phyloP scores from a whole-genome alignment of 2,797 vertebrate species.

The Cyclopterus lumpus region DNA sequence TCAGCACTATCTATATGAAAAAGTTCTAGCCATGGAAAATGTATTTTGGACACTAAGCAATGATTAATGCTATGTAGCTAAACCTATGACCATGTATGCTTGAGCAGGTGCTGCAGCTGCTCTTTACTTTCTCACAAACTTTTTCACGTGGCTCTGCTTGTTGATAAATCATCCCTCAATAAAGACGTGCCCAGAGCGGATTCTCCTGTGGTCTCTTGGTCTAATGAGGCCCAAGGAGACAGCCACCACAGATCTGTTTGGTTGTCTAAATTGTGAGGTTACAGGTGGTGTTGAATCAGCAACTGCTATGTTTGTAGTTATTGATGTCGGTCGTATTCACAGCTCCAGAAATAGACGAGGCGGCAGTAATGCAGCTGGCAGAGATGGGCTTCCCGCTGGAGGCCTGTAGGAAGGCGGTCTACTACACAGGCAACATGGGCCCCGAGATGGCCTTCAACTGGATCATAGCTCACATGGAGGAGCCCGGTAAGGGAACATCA shows the following conservation, averaged over 20 bases:
- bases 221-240: constrained; percentile 79
- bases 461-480: constrained; percentile 99
- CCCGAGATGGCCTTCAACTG: constrained; percentile 99
- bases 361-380: constrained; percentile 96
- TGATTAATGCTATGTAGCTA: constrained; percentile 55
- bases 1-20: not conserved
- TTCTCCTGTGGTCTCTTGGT: constrained; percentile 52
- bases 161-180: constrained; percentile 67
- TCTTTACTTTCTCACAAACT: constrained; percentile 51
- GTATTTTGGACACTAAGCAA: constrained; percentile 36
- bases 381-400: constrained; percentile 99
- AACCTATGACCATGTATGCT: constrained; percentile 27
- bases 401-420: constrained; percentile 97
- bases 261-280: constrained; percentile 41
- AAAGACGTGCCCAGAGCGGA: constrained; percentile 42
- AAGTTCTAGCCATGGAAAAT: constrained; percentile 38
- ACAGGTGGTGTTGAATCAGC: constrained; percentile 59
- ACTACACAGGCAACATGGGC: constrained; percentile 98
- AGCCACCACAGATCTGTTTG: constrained; percentile 31
- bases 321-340: constrained; percentile 58
- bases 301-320: constrained; percentile 48
- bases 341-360: constrained; percentile 98
- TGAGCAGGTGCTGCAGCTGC: constrained; percentile 70
- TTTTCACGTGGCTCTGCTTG: constrained; percentile 41
- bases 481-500: constrained; percentile 87